phyloP scores from a whole-genome alignment of 2,113 vertebrate genomes.

The Campylomormyrus numenius region DNA sequence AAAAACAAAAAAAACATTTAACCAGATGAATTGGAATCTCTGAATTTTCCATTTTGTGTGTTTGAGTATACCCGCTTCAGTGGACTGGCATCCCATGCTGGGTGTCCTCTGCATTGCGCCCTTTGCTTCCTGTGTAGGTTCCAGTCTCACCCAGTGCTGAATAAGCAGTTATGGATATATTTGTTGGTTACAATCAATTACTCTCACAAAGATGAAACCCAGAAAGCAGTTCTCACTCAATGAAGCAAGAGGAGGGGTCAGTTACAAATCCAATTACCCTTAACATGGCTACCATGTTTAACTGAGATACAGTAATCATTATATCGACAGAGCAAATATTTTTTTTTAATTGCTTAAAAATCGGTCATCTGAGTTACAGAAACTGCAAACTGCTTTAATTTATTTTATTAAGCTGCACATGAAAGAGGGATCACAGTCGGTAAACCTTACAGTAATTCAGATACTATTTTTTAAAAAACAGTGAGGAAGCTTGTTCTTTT shows the following conservation, averaged over 20 bases:
- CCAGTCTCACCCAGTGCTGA: not conserved
- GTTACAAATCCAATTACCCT: not conserved
- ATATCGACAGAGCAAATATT: not conserved
- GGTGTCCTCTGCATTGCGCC: not conserved
- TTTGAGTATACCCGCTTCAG: not conserved
- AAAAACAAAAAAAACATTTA: not conserved
- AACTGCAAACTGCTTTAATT: not conserved
- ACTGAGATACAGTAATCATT: not conserved
- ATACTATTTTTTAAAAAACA: slow-evolving; percentile 42
- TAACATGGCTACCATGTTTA: not conserved
- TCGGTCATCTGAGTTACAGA: not conserved
- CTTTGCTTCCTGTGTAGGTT: not conserved
- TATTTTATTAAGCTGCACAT: not conserved
- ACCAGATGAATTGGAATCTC: not conserved
- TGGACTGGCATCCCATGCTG: not conserved
- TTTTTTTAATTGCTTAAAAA: not conserved
- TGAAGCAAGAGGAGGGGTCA: not conserved
- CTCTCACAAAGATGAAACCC: not conserved
- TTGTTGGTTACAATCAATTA: not conserved
- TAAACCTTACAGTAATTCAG: slow-evolving; percentile 20
- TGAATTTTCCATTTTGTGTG: not conserved
- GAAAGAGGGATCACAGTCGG: not conserved
- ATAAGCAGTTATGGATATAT: not conserved
- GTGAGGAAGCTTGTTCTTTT: slow-evolving; percentile 47
- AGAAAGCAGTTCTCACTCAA: not conserved